Conservation (phyloP, 2,797 vertebrate genomes). For the Pteropus rufus region DNA sequence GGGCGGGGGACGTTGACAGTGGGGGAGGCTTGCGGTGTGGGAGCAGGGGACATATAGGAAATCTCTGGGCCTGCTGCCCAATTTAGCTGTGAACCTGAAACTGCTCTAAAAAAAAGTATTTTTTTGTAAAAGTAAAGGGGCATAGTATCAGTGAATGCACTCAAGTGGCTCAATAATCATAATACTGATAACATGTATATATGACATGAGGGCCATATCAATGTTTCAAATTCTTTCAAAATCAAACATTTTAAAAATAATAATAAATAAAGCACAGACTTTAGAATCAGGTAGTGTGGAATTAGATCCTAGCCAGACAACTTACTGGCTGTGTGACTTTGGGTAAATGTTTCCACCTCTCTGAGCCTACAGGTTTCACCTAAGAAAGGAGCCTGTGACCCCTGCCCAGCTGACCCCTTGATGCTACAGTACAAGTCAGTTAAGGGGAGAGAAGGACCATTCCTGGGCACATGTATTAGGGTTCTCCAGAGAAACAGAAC, state of each 20-base stretch:
- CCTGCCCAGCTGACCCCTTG: not conserved
- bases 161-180: not conserved
- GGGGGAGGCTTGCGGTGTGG: not conserved
- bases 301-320: not conserved
- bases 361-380: not conserved
- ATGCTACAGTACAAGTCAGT: not conserved
- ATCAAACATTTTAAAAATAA: not conserved
- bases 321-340: not conserved
- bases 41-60: not conserved
- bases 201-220: not conserved
- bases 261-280: not conserved
- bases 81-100: not conserved
- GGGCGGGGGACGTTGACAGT: not conserved
- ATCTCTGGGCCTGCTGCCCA: not conserved
- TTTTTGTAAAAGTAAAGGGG: not conserved
- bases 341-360: not conserved
- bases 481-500: not conserved
- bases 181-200: not conserved
- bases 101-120: not conserved
- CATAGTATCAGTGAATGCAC: too few relatives aligned
- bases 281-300: not conserved
- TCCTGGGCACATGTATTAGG: too few relatives aligned
- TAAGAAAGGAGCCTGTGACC: not conserved
- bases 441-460: not conserved
- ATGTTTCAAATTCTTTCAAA: not conserved